Base-by-base conservation (phyloP, 2,113 vertebrate genomes). In the Haplochromis burtoni region DNA sequence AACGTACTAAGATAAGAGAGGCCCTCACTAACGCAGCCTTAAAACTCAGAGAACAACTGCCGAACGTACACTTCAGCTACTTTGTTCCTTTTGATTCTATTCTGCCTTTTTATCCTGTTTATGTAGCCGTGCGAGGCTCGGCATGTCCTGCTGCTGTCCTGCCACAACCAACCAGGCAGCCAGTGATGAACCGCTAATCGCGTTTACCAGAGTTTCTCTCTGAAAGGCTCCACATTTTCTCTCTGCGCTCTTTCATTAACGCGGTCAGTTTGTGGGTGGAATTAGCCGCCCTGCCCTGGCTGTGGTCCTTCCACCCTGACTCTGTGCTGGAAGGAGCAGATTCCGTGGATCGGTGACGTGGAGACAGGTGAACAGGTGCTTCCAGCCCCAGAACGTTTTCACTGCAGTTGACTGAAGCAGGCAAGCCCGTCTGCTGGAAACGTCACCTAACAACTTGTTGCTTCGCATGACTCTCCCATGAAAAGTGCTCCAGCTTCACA, bases 321-420 rank as follows among this genome's bases (percentile, higher is more conserved):
- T 61, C 53, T 54, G 45, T n/a, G 2, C 2, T 31, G 63, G 40
- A 57, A 17, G 38, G 38, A 17, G 9, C 40, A 47, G 14, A 71
- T 11, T 47, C 40, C 40, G 68, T 73, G 68, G 40, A 26, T 26
- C 40, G 68, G 83, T 61, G 31, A 61, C 33, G 82, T 21, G 76
- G 54, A 83, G 88, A 87, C 91, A 90, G 91, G 90, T 85, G 92
- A 33, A 16, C 91, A 94, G 91, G 92, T 93, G 90, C 86, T 82
- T 29, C 49, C 57, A 83, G 85, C 76, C 88, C 87, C 51, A 11
- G 17, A 51, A 8, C 53, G 29, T 31, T 19, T 59, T 24, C 21
- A 0, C 21, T 47, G 12, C 3, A 57, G 35, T 1, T 24, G 33
- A 0, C 9, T 47, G 71, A 45, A 47, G 35, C 29, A n/a, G 31